Evolutionary conservation across 1,140 invertebrate species (phyloP).

Genomic region (Heterodera schachtii): DNA sequence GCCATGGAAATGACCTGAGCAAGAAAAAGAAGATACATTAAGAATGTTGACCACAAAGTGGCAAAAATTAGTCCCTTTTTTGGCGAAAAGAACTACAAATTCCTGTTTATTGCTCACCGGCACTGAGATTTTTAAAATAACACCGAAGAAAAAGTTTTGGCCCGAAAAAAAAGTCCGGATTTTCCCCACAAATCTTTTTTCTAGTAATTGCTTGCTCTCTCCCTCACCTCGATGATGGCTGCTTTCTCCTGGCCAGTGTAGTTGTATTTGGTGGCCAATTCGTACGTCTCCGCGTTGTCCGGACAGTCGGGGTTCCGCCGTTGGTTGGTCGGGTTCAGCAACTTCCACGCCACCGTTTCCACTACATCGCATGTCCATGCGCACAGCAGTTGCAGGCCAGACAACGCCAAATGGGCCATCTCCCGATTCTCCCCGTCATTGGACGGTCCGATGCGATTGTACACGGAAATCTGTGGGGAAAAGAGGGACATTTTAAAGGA

Average conservation of each 20-base stretch:
- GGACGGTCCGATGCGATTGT: constrained; percentile 74
- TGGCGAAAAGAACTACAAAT: no score
- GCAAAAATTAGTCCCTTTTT: no score
- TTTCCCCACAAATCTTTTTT: no score
- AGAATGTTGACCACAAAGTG: no score
- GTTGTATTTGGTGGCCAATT: constrained; percentile 95
- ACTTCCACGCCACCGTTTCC: constrained; percentile 87
- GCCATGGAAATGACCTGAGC: constrained; percentile 91
- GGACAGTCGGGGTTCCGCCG: constrained; percentile 94
- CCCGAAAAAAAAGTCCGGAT: constrained; percentile 13
- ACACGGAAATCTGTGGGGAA: constrained; percentile 51
- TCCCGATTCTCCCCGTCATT: constrained; percentile 90
- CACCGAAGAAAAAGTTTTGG: constrained; percentile 30
- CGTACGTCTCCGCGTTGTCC: constrained; percentile 95
- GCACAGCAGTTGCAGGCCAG: constrained; percentile 87
- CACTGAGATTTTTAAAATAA: no score
- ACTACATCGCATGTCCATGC: constrained; percentile 96
- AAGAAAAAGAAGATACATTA: no score
- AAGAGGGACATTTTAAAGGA: no score
- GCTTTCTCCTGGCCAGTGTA: constrained; percentile 97
- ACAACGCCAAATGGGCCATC: constrained; percentile 84
- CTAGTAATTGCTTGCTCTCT: no score
- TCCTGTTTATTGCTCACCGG: no score
- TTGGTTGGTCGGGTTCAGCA: constrained; percentile 94
- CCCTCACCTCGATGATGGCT: constrained; percentile 84